Evolutionary conservation across 2,797 vertebrate species (phyloP).

Genomic region (Sebastes diploproa): DNA sequence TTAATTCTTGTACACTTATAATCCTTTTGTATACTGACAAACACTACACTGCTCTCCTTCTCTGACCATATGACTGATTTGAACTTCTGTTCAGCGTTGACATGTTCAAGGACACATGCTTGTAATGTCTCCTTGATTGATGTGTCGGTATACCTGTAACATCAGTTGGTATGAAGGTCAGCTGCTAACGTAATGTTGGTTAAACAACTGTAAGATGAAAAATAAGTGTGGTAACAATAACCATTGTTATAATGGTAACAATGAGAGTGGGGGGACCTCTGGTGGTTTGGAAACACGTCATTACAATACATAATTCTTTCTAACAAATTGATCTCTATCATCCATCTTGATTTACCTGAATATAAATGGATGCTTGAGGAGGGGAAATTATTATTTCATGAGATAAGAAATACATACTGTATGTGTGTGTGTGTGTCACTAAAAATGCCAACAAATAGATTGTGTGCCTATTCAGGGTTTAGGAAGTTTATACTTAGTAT

Average conservation of each 20-base stretch:
- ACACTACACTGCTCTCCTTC: slow-evolving; percentile 5
- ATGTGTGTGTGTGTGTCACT: neutral
- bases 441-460: neutral
- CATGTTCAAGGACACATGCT: slow-evolving; percentile 41
- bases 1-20: slow-evolving; percentile 3
- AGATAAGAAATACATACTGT: neutral
- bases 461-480: neutral
- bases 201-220: neutral
- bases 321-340: neutral
- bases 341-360: neutral
- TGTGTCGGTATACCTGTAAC: slow-evolving; percentile 31
- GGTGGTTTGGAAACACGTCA: slow-evolving; percentile 21
- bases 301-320: neutral
- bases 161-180: slow-evolving; percentile 38
- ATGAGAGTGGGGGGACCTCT: slow-evolving; percentile 23
- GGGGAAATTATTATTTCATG: neutral
- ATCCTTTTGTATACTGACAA: neutral
- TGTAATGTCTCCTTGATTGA: slow-evolving; percentile 39
- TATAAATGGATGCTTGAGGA: neutral
- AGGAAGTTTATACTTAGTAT: neutral
- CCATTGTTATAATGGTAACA: neutral
- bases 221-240: neutral
- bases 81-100: slow-evolving; percentile 29
- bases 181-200: neutral
- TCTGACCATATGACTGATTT: slow-evolving; percentile 32